Evolutionary conservation across 30 jellyfish, hydroid and myxozoan species (phyloP).

Genomic region (Aurelia sp.): DNA sequence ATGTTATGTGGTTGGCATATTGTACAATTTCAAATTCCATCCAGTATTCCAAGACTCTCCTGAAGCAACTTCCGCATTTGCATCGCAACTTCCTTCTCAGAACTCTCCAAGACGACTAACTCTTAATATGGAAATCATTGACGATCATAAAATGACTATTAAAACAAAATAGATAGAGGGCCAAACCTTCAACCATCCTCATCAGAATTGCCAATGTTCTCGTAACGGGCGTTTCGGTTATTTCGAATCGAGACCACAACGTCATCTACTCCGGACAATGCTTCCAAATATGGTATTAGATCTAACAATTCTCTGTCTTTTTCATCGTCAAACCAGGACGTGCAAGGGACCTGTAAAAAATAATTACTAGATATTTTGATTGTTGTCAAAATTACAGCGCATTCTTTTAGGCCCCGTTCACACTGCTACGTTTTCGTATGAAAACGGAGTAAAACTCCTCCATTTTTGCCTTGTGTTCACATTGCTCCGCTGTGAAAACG

Average conservation of each 20-base stretch:
- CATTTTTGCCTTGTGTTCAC: too few relatives aligned
- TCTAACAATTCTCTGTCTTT: slow-evolving; percentile 87
- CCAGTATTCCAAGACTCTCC: background rate
- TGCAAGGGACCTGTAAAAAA: slow-evolving; percentile 86
- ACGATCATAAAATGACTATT: slow-evolving; percentile 16
- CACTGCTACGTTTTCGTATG: too few relatives aligned
- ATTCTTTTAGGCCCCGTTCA: too few relatives aligned
- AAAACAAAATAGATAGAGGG: slow-evolving; percentile 13
- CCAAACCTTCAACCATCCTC: slow-evolving; percentile 42
- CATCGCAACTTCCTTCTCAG: background rate
- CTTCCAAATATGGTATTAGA: slow-evolving; percentile 88
- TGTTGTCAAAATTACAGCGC: too few relatives aligned
- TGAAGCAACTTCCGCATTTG: slow-evolving; percentile 7
- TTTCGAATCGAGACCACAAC: slow-evolving; percentile 86
- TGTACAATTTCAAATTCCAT: background rate
- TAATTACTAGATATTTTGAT: too few relatives aligned
- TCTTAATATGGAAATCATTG: slow-evolving; percentile 31
- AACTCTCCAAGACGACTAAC: slow-evolving; percentile 5
- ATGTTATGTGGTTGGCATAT: background rate
- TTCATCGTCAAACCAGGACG: slow-evolving; percentile 97
- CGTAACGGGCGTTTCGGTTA: slow-evolving; percentile 69
- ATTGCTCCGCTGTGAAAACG: too few relatives aligned
- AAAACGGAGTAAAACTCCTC: too few relatives aligned
- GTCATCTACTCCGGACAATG: slow-evolving; percentile 81
- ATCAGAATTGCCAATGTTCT: slow-evolving; percentile 19